Conservation (phyloP, 1,140 invertebrate species). For the Lepidurus packardi region DNA sequence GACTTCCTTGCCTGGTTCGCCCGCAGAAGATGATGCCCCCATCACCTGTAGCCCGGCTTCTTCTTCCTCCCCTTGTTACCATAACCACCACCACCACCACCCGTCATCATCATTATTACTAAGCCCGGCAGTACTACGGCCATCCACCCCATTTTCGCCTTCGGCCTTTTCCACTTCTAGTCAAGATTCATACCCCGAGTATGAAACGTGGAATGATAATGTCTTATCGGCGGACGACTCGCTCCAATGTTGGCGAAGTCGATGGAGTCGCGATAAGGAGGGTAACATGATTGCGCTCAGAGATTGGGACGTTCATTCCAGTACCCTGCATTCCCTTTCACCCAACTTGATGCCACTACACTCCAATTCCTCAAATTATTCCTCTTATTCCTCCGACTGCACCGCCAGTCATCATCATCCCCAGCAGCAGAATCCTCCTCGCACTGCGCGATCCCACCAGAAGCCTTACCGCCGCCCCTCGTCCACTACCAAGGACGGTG, state of each 20-base stretch:
- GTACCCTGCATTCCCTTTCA: neutral
- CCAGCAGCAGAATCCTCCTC: too few species aligned
- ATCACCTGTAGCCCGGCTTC: neutral
- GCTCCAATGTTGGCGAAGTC: constrained; percentile 1
- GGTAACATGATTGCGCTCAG: neutral
- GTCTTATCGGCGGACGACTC: neutral
- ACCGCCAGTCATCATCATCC: too few species aligned
- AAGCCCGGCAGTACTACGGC: neutral
- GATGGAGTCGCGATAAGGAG: constrained; percentile 10
- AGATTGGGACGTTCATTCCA: constrained; percentile 10
- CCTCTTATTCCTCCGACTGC: too few species aligned
- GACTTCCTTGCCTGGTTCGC: neutral
- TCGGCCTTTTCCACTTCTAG: constrained; percentile 4
- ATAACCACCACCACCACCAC: too few species aligned
- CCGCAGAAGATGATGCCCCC: neutral
- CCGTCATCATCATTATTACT: too few species aligned
- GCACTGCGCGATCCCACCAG: too few species aligned
- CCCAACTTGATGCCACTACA: neutral
- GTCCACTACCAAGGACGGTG: neutral
- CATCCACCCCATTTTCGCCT: neutral
- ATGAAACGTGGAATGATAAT: constrained; percentile 15
- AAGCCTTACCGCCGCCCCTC: neutral
- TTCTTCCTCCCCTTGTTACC: too few species aligned
- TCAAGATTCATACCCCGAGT: constrained; percentile 14
- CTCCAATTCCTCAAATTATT: neutral